Percentiles rank a stretch among this genome's conserved stretches.
phyloP scores from a whole-genome alignment of 2,888 invertebrate species.

The Plebejus melissa region DNA sequence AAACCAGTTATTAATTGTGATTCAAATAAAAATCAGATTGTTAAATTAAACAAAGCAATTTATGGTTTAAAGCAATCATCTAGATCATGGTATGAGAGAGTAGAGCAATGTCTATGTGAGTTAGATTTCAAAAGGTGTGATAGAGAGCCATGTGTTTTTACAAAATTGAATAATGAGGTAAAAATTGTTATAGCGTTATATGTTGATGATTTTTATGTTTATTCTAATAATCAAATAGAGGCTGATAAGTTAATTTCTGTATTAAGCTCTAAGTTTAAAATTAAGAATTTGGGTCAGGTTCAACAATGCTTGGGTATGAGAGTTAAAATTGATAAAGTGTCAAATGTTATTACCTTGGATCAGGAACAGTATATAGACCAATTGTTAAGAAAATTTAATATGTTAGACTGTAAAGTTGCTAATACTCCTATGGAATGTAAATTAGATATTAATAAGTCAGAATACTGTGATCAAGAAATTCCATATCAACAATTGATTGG shows the following conservation, averaged over 20 bases:
- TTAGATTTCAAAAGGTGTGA: conserved; percentile 23
- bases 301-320: conserved; percentile 22
- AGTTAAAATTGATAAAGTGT: conserved; percentile 29
- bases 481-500: too few species aligned
- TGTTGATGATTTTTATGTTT: conserved; percentile 33
- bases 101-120: conserved; percentile 27
- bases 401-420: too few species aligned
- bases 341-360: neutral
- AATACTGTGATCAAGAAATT: too few species aligned
- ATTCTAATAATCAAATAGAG: conserved; percentile 27
- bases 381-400: too few species aligned
- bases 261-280: conserved; percentile 31
- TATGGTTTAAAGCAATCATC: conserved; percentile 15
- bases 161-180: conserved; percentile 23
- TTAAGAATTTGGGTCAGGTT: conserved; percentile 29
- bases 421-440: too few species aligned
- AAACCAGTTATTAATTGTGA: neutral
- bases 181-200: conserved; percentile 27
- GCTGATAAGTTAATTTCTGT: conserved; percentile 32
- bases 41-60: conserved; percentile 9
- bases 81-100: conserved; percentile 23
- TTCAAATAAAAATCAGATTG: neutral
- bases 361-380: neutral
- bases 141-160: conserved; percentile 30
- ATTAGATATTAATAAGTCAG: too few species aligned